Percentiles rank a stretch among this genome's conserved stretches.
Evolutionary conservation across 2,797 vertebrate species (phyloP).

Genomic region (Hippopotamyrus pictus): DNA sequence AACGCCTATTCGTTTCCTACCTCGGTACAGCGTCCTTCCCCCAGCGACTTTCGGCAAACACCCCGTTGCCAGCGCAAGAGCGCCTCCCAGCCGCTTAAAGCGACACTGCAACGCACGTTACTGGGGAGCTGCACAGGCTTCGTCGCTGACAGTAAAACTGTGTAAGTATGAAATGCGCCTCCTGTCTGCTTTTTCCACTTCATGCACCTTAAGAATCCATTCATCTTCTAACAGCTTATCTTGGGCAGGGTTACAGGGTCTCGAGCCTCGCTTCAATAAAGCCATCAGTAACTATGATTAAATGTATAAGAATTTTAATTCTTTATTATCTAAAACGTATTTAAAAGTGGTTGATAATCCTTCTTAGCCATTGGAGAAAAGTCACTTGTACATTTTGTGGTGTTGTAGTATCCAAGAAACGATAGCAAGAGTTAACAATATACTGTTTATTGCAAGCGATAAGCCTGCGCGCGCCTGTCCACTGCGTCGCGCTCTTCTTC

Average conservation of each 20-base stretch:
- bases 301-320: neutral
- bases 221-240: neutral
- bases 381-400: neutral
- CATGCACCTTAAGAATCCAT: neutral
- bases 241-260: neutral
- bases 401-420: neutral
- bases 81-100: neutral
- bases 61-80: neutral
- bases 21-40: neutral
- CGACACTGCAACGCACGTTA: neutral
- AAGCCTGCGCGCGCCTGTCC: neutral
- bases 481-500: neutral
- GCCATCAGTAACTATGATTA: neutral
- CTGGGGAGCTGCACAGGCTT: neutral
- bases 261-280: neutral
- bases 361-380: neutral
- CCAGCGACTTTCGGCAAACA: neutral
- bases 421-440: neutral
- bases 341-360: neutral
- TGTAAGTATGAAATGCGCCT: neutral
- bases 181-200: neutral
- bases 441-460: neutral
- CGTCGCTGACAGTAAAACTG: neutral
- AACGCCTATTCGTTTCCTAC: neutral
- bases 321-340: neutral